Evolutionary conservation across 1,140 invertebrate genomes (phyloP), one percentile per base, ranked within the genome.

Genomic region (Cyclina sinensis): DNA sequence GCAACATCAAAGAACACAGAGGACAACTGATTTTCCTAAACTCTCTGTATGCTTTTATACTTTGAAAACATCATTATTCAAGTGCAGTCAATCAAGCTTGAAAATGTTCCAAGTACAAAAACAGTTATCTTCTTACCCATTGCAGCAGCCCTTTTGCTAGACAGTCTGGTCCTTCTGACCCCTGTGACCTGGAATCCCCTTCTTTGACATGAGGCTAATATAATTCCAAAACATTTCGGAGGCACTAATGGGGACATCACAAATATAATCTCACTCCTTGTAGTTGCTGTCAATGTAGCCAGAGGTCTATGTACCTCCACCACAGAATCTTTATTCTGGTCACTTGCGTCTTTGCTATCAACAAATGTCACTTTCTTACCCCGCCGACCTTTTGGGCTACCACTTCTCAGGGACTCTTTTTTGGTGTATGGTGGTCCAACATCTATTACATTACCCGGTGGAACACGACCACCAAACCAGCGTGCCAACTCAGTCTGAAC

Each of bases 391-490:
- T 90, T 91, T 35, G 86, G 90, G 84, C 91, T 93, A 0, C 89
- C 91, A 86, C 84, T 90, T 32, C 88, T 84, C 14, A 84, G 51
- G 57, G 90, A 59, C 37, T 93, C 93, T 84, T 91, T 92, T 48
- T 84, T 74, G 12, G 85, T 91, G 37, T 92, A 92, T n/a, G 93
- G 93, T 54, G 91, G 89, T 27, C 94, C 94, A 0, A 94, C 93
- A 83, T 94, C 92, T 70, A 95, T 90, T 18, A 91, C 91, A 14
- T 92, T 91, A 70, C 92, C 93, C 37, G 90, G 86, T 27, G 93
- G 91, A 7, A 95, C 91, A 27, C 94, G 65, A 30, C 94, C 94
- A 30, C 94, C 94, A 86, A 95, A 95, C 94, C 94, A 95, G 0
- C 93, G 85, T 27, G 86, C 89, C 18, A 95, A 85, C 70, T 95